A percentile compares a stretch with the other conserved stretches of the same genome.
phyloP scores from a whole-genome alignment of 2,797 vertebrate genomes.

The Liparis tanakae region DNA sequence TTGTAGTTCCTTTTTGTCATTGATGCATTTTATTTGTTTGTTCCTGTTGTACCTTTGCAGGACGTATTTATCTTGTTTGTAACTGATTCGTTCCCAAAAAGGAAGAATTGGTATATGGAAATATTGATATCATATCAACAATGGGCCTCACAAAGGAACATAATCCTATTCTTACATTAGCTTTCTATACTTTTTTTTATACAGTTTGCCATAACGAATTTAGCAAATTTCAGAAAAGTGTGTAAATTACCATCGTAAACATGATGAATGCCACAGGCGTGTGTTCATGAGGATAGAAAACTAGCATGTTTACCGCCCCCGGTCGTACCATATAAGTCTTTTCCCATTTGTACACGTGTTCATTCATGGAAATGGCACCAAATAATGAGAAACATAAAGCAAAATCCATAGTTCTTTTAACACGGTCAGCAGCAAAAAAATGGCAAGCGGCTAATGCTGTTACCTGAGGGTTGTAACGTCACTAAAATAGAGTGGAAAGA shows the following conservation, averaged over 20 bases:
- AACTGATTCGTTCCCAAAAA: neutral
- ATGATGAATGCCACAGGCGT: neutral
- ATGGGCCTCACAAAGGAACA: neutral
- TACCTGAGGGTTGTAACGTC: neutral
- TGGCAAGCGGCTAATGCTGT: neutral
- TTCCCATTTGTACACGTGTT: neutral
- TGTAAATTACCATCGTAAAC: neutral
- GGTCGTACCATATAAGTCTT: neutral
- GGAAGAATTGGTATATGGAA: neutral
- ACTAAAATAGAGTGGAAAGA: neutral
- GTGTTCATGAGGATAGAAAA: neutral
- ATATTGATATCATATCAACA: neutral
- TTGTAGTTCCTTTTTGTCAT: constrained; percentile 18
- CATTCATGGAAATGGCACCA: neutral
- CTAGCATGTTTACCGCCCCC: neutral
- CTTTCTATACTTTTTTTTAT: no score
- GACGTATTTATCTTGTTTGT: neutral
- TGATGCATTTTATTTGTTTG: neutral
- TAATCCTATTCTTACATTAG: no score
- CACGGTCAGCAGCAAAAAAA: neutral
- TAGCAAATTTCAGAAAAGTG: neutral
- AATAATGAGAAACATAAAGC: neutral
- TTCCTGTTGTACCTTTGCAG: constrained; percentile 6
- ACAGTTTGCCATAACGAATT: neutral
- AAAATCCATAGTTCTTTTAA: neutral